These are phyloP conservation scores for Acanthochromis polyacanthus DNA, from an alignment of 2,113 vertebrate genomes.

Conservation along the genomic window DNA sequence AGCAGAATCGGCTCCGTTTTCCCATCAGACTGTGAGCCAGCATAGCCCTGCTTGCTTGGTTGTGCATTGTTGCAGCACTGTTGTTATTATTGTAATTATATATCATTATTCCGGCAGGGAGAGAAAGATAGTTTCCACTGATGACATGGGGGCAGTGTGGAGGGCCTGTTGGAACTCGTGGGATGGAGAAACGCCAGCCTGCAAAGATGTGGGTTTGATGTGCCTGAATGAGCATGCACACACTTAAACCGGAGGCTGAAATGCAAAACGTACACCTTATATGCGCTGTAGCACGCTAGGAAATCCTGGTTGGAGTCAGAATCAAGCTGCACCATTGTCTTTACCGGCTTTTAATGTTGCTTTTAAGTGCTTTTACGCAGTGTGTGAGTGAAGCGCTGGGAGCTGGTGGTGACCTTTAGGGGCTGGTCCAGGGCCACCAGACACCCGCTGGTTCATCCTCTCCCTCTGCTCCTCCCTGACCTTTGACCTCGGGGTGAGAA, in stretches of 20 bases:
- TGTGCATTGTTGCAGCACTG: constrained; percentile 59
- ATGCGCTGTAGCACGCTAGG: not conserved
- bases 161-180: constrained; percentile 79
- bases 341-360: not conserved
- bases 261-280: not conserved
- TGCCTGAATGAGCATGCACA: constrained; percentile 55
- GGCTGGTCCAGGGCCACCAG: constrained; percentile 64
- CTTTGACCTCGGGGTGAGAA: constrained; percentile 89
- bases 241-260: constrained; percentile 31
- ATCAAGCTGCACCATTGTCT: not conserved
- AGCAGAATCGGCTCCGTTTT: constrained; percentile 41
- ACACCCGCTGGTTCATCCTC: constrained; percentile 77
- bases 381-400: constrained; percentile 15
- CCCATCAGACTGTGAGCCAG: constrained; percentile 19
- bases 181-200: constrained; percentile 63
- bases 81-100: constrained; percentile 83
- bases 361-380: constrained; percentile 3
- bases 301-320: not conserved
- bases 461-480: constrained; percentile 82
- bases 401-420: constrained; percentile 61
- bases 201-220: constrained; percentile 70
- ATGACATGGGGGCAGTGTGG: constrained; percentile 75
- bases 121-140: constrained; percentile 76
- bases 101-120: constrained; percentile 77
- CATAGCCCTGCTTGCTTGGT: constrained; percentile 21